Conservation (phyloP, 1,140 invertebrate genomes). For the Lamellibrachia luymesi region DNA sequence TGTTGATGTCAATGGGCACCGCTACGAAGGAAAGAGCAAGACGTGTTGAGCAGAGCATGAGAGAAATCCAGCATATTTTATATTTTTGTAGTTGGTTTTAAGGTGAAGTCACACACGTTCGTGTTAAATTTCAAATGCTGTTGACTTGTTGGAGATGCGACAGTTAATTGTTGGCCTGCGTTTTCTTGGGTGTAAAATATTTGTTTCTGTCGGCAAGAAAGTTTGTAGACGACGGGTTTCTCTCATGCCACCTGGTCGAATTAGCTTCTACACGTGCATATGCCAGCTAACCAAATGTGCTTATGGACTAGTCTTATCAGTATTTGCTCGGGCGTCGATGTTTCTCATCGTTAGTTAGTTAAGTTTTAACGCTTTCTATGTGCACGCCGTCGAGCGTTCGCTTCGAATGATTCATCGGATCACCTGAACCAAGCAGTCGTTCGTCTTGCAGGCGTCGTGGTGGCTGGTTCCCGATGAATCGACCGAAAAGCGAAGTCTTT, state of each 20-base stretch:
- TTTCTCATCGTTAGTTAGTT: slow-evolving; percentile 1
- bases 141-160: not conserved
- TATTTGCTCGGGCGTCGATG: not conserved
- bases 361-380: not conserved
- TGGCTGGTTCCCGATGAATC: not conserved
- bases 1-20: not conserved
- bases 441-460: not conserved
- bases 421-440: not conserved
- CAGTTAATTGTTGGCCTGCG: not conserved
- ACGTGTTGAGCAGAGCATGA: not conserved
- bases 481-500: not conserved
- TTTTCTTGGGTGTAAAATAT: slow-evolving; percentile 5
- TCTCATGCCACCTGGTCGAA: not conserved
- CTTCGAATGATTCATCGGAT: not conserved
- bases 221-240: not conserved
- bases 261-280: not conserved
- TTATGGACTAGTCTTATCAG: not conserved
- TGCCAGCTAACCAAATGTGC: not conserved
- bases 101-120: not conserved
- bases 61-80: slow-evolving; percentile 5
- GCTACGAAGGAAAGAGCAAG: not conserved
- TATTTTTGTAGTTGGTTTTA: slow-evolving; percentile 6
- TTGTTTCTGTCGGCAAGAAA: not conserved
- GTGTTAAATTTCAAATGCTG: not conserved
- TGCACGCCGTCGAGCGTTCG: not conserved